Evolutionary conservation across 2,888 invertebrate genomes (phyloP).

Genomic region (Cheilosia vernalis): DNA sequence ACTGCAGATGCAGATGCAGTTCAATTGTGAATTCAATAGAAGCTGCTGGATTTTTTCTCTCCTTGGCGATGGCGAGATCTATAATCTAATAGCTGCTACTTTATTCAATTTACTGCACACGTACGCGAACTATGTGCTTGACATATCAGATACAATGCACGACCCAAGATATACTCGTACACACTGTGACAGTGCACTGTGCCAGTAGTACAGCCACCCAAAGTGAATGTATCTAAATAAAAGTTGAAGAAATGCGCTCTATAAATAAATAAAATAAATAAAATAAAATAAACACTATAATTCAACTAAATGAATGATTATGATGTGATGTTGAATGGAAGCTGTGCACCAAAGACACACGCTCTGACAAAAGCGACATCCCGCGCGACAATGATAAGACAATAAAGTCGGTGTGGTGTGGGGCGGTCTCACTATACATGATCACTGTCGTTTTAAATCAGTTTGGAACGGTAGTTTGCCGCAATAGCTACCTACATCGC

Average conservation of each 20-base stretch:
- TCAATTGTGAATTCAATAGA: conserved; percentile 23
- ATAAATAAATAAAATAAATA: conserved; percentile 61
- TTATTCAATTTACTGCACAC: conserved; percentile 36
- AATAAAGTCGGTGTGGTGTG: conserved; percentile 9
- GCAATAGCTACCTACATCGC: conserved; percentile 25
- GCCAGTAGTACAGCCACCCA: not conserved
- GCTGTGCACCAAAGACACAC: conserved; percentile 13
- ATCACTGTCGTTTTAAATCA: conserved; percentile 48
- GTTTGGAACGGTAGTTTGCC: conserved; percentile 54
- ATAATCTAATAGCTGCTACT: conserved; percentile 43
- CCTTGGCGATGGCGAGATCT: conserved; percentile 26
- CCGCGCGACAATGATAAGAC: conserved; percentile 52
- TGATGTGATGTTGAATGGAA: conserved; percentile 22
- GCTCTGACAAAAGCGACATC: conserved; percentile 19
- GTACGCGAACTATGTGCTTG: conserved; percentile 7
- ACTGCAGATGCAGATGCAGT: conserved; percentile 33
- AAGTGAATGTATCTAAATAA: conserved; percentile 19
- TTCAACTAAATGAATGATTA: conserved; percentile 51
- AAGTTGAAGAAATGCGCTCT: conserved; percentile 21
- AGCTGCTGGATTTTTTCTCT: conserved; percentile 7
- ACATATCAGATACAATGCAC: conserved; percentile 7
- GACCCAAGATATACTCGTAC: not conserved
- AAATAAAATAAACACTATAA: conserved; percentile 57
- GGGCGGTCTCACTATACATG: not conserved
- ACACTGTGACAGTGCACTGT: conserved; percentile 16